Percentiles rank a stretch among this genome's conserved stretches.
phyloP scores from a whole-genome alignment of 2,888 invertebrate species.

The Tipula vernalis region DNA sequence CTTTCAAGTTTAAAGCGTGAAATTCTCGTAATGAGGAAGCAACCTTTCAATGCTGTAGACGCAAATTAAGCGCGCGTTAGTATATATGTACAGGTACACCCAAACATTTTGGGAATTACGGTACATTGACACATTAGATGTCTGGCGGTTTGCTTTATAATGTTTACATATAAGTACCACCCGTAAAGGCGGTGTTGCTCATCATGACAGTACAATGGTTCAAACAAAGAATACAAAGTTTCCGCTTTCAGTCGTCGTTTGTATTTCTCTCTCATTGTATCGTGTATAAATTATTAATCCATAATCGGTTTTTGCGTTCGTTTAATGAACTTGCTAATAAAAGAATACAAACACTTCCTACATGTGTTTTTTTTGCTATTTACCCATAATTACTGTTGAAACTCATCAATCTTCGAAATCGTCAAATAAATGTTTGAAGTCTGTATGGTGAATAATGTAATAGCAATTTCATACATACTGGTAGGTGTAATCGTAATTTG shows the following conservation, averaged over 20 bases:
- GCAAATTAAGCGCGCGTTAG: too few species aligned
- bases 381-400: background rate
- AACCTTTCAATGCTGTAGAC: background rate
- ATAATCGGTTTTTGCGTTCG: background rate
- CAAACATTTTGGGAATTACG: background rate
- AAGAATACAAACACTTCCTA: background rate
- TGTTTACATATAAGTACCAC: background rate
- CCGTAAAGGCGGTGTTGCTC: background rate
- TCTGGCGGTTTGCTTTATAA: background rate
- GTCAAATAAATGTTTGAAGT: background rate
- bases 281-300: background rate
- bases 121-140: background rate
- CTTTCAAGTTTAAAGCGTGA: background rate
- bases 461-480: background rate
- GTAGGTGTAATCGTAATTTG: background rate
- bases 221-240: background rate
- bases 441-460: background rate
- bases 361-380: background rate
- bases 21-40: background rate
- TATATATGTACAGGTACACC: too few species aligned
- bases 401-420: background rate
- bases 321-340: background rate
- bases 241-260: background rate
- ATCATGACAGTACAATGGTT: background rate
- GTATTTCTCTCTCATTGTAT: background rate